These are phyloP conservation scores for Caenorhabditis sp. DNA, from an alignment of 2,888 invertebrate genomes.

Conservation along the genomic window DNA sequence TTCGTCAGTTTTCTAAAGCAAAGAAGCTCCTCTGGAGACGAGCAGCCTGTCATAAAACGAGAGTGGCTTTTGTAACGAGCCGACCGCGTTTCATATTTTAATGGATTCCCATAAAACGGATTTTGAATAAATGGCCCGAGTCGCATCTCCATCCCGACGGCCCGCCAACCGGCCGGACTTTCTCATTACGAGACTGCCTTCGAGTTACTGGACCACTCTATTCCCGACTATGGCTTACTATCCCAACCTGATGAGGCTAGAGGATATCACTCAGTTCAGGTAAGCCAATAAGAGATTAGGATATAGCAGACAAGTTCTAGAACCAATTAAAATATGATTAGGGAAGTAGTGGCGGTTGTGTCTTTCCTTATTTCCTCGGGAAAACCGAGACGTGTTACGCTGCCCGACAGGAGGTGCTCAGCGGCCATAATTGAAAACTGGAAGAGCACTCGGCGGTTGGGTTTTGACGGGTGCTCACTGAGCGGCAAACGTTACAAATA, in stretches of 20 bases:
- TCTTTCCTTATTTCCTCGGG: constrained; percentile 13
- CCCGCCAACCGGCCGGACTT: constrained; percentile 8
- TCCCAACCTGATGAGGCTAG: constrained; percentile 17
- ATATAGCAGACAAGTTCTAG: background rate
- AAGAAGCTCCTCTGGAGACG: constrained; percentile 15
- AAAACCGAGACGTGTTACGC: background rate
- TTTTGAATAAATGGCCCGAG: constrained; percentile 42
- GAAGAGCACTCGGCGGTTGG: constrained; percentile 48
- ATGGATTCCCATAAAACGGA: constrained; percentile 60
- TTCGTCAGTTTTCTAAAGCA: constrained; percentile 1
- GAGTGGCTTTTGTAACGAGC: constrained; percentile 52
- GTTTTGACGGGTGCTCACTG: constrained; percentile 39
- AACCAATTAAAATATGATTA: constrained; percentile 11
- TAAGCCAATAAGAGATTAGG: background rate
- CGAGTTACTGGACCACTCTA: background rate
- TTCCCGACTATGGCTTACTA: constrained; percentile 5
- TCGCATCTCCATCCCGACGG: constrained; percentile 54
- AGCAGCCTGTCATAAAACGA: constrained; percentile 42
- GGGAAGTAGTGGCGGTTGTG: too few species aligned
- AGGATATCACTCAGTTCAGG: constrained; percentile 53
- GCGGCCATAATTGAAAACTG: constrained; percentile 59
- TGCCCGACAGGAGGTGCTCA: constrained; percentile 20
- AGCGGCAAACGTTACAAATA: constrained; percentile 59
- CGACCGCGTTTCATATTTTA: constrained; percentile 47
- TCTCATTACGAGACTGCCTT: background rate